Percentiles rank a stretch among this genome's conserved stretches.
Evolutionary conservation across 2,113 vertebrate species (phyloP).

Genomic region (Lipophrys pholis): DNA sequence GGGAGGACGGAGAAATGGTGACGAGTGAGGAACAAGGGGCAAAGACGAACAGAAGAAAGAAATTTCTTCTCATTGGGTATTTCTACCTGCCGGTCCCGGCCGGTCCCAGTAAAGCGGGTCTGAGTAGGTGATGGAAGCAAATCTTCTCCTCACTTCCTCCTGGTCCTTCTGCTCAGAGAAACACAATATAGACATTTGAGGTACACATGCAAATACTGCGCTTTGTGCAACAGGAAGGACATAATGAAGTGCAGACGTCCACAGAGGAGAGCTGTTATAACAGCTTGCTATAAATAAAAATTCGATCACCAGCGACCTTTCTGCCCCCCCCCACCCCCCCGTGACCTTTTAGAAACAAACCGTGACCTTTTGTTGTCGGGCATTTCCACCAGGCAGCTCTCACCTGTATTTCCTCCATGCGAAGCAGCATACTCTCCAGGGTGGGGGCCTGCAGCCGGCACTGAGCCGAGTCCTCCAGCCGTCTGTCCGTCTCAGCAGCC

Average conservation of each 20-base stretch:
- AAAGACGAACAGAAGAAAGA: slow-evolving; percentile 11
- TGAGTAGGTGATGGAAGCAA: slow-evolving; percentile 86
- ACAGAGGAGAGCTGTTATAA: slow-evolving; percentile 40
- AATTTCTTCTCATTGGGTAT: neutral
- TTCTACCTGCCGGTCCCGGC: slow-evolving; percentile 79
- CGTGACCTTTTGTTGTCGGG: slow-evolving; percentile 29
- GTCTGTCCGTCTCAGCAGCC: slow-evolving; percentile 60
- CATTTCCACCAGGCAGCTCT: slow-evolving; percentile 37
- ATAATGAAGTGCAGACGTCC: slow-evolving; percentile 22
- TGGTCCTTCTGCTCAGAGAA: slow-evolving; percentile 86
- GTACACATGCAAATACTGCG: slow-evolving; percentile 3
- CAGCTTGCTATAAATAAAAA: slow-evolving; percentile 56
- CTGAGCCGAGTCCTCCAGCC: slow-evolving; percentile 46
- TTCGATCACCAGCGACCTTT: neutral
- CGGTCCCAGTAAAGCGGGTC: slow-evolving; percentile 83
- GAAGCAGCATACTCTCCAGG: slow-evolving; percentile 90
- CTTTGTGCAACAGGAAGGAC: neutral
- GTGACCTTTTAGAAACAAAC: slow-evolving; percentile 43
- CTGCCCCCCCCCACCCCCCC: too few species aligned
- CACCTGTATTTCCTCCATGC: slow-evolving; percentile 98
- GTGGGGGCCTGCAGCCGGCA: slow-evolving; percentile 63
- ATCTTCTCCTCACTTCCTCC: slow-evolving; percentile 89
- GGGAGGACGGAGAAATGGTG: neutral
- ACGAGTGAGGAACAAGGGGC: neutral
- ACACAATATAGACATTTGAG: slow-evolving; percentile 7